Base-by-base conservation (phyloP, 2,113 vertebrate species). In the Lepus europaeus region DNA sequence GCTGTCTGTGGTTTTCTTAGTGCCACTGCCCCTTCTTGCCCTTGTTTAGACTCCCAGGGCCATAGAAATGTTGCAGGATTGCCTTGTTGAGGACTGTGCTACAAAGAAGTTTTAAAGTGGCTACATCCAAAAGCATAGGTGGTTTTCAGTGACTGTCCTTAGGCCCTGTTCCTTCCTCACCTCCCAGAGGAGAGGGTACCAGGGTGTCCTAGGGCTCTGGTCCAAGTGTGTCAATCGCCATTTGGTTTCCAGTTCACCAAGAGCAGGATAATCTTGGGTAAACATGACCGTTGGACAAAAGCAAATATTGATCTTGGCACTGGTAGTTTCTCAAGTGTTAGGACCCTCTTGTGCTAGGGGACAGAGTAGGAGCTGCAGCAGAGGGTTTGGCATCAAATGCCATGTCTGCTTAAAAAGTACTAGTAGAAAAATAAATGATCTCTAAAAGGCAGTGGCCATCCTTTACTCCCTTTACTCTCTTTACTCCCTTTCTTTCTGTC, bases 271-370 rank as follows among this genome's bases (percentile, higher is more conserved):
- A 95, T 97, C 93, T 85, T 96, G 83, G 59, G 90, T 94, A 96
- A 97, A 96, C 92, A 90, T 93, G 80, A 92, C 96, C 74, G 82
- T 97, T 97, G 91, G 97, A 78, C 83, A 89, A 95, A 95, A 95
- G 88, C 94, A 97, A 96, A 97, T 95, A 96, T 96, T 97, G 90
- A 73, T 87, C 83, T 96, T 97, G 97, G 96, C 94, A 89, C 33
- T 53, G 83, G 25, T 22, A 79, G 20, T 68, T 63, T 86, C 59
- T 93, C 45, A 79, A 84, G 66, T 79, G 63, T 94, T 87, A 91
- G 79, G 49, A 23, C 76, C 33, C 88, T 86, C 25, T 72, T 22
- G 3, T 87, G 78, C 83, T 45, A 64, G 68, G 70, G 66, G 70
- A 81, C 85, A 73, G 9, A 90, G 53, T 29, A 70, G 63, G 76